phyloP scores from a whole-genome alignment of 2,888 invertebrate species.

The Agonopterix subpropinquella region DNA sequence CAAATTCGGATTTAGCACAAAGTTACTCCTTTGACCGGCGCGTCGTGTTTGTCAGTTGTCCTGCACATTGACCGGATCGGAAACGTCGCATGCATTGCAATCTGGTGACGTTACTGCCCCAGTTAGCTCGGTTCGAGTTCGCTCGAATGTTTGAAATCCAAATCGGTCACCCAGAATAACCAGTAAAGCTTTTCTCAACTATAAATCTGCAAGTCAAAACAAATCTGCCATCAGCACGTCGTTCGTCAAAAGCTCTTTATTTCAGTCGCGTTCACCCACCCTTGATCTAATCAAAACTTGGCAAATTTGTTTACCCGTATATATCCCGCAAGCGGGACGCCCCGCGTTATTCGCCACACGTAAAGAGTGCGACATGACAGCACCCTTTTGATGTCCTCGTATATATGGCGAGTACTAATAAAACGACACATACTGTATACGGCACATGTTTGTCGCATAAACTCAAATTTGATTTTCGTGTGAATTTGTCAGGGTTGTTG shows the following conservation, averaged over 20 bases:
- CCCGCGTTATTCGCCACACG: conserved; percentile 61
- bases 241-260: conserved; percentile 28
- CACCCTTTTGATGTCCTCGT: conserved; percentile 61
- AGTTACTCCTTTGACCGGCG: conserved; percentile 45
- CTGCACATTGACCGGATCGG: conserved; percentile 15
- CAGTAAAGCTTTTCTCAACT: no score
- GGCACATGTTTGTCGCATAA: conserved; percentile 55
- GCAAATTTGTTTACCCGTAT: conserved; percentile 66
- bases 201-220: no score
- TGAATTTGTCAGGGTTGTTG: background rate
- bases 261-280: conserved; percentile 43
- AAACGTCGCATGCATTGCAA: conserved; percentile 18
- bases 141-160: no score
- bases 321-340: conserved; percentile 39
- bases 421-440: conserved; percentile 46
- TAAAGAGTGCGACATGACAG: conserved; percentile 51
- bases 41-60: conserved; percentile 35
- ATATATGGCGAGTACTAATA: conserved; percentile 47
- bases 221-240: background rate
- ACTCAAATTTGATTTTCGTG: conserved; percentile 48
- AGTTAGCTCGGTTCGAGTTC: background rate
- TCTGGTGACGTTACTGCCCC: conserved; percentile 11
- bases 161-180: no score
- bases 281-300: conserved; percentile 68
- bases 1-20: conserved; percentile 52